Conservation (phyloP, 2,888 invertebrate species). For the Brenthis ino region DNA sequence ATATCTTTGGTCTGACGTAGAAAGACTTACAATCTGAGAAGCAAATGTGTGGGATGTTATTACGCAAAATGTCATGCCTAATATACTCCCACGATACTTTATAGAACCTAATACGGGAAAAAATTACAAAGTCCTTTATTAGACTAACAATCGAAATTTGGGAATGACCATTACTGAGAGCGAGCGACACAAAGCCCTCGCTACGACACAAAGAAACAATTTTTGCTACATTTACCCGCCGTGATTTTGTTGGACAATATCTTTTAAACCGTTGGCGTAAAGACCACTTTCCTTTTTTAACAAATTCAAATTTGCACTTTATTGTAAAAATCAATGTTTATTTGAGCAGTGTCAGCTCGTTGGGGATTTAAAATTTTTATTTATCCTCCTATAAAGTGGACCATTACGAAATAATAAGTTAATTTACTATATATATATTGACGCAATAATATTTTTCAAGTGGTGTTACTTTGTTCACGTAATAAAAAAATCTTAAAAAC, state of each 20-base stretch:
- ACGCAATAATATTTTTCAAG: not conserved
- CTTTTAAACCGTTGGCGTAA: conserved; percentile 2
- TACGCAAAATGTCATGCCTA: conserved; percentile 8
- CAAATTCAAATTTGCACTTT: conserved; percentile 13
- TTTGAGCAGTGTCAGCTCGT: conserved; percentile 48
- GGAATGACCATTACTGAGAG: conserved; percentile 57
- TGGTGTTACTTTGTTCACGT: no score
- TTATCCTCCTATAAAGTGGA: conserved; percentile 52
- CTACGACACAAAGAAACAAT: conserved; percentile 47
- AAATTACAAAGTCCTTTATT: conserved; percentile 44
- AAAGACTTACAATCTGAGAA: no score
- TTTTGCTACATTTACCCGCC: conserved; percentile 40
- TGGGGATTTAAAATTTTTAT: conserved; percentile 68
- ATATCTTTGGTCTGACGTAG: no score
- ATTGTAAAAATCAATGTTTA: conserved; percentile 9
- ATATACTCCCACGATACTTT: conserved; percentile 38
- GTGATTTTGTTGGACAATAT: conserved; percentile 1
- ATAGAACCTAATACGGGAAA: conserved; percentile 35
- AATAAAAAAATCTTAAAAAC: no score
- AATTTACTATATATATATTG: conserved; percentile 42
- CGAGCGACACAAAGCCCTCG: conserved; percentile 54
- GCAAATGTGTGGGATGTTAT: conserved; percentile 25
- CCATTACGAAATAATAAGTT: conserved; percentile 46
- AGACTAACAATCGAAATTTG: conserved; percentile 60
- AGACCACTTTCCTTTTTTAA: conserved; percentile 1